These are phyloP conservation scores for Abramis brama DNA, from an alignment of 2,113 vertebrate species.

Conservation along the genomic window DNA sequence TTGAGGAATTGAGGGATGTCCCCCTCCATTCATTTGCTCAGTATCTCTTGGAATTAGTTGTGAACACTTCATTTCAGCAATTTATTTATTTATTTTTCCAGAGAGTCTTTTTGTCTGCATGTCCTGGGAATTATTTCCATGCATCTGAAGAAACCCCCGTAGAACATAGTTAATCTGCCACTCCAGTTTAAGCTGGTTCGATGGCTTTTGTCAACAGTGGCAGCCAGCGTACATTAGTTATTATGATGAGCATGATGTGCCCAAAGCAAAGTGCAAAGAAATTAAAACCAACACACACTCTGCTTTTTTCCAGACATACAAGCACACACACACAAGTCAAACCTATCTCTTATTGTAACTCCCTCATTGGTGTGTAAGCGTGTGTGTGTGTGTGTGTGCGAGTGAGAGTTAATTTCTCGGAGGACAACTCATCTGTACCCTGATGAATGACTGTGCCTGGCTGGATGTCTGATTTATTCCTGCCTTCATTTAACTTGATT, in stretches of 20 bases:
- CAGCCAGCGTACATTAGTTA: conserved; percentile 45
- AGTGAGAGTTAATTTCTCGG: conserved; percentile 31
- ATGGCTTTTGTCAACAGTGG: conserved; percentile 47
- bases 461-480: conserved; percentile 43
- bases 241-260: conserved; percentile 38
- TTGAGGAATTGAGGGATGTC: background rate
- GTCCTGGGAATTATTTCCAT: background rate
- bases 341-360: background rate
- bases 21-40: background rate
- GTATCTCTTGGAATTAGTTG: background rate
- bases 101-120: background rate
- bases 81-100: background rate
- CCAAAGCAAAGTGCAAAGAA: conserved; percentile 29
- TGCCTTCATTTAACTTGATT: conserved; percentile 41
- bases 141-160: background rate
- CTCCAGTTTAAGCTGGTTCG: conserved; percentile 28
- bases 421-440: conserved; percentile 21
- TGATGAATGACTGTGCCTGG: conserved; percentile 5
- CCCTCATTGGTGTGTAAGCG: background rate
- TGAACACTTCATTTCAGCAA: background rate
- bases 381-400: too few relatives aligned
- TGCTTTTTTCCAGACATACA: background rate
- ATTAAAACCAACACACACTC: conserved; percentile 15
- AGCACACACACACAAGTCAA: conserved; percentile 3
- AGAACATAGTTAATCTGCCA: background rate